Evolutionary conservation across 1,140 invertebrate genomes (phyloP).

Genomic region (Drosophila burlai): DNA sequence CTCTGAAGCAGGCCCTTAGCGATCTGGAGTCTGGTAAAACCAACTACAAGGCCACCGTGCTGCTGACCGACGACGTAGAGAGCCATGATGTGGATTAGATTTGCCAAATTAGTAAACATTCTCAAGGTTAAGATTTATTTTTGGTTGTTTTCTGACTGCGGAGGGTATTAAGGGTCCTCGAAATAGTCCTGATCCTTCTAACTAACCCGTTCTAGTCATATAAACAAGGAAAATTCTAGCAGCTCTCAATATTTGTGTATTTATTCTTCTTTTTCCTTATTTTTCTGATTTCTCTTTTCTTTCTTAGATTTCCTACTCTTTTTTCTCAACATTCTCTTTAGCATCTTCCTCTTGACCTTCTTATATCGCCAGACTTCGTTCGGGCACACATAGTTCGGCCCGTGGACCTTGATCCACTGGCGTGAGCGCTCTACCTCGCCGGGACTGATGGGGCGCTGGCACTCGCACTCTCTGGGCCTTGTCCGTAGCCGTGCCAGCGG

Average conservation of each 20-base stretch:
- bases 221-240: background rate
- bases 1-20: slow-evolving; percentile 25
- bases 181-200: too few relatives aligned
- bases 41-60: slow-evolving; percentile 17
- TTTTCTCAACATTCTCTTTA: background rate
- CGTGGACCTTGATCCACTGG: slow-evolving; percentile 3
- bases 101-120: background rate
- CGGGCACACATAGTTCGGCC: slow-evolving; percentile 18
- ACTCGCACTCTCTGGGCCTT: slow-evolving; percentile 34
- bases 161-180: background rate
- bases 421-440: slow-evolving; percentile 20
- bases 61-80: background rate
- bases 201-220: too few relatives aligned
- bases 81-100: background rate
- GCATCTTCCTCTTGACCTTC: background rate
- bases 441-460: slow-evolving; percentile 8
- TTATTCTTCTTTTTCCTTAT: slow-evolving; percentile 5
- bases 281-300: background rate
- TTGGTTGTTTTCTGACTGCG: background rate
- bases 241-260: background rate
- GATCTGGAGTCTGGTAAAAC: slow-evolving; percentile 18
- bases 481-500: background rate
- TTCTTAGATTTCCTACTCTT: background rate
- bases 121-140: background rate
- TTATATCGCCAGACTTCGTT: background rate